Evolutionary conservation across 2,797 vertebrate genomes (phyloP).

Genomic region (Pristis pectinata): DNA sequence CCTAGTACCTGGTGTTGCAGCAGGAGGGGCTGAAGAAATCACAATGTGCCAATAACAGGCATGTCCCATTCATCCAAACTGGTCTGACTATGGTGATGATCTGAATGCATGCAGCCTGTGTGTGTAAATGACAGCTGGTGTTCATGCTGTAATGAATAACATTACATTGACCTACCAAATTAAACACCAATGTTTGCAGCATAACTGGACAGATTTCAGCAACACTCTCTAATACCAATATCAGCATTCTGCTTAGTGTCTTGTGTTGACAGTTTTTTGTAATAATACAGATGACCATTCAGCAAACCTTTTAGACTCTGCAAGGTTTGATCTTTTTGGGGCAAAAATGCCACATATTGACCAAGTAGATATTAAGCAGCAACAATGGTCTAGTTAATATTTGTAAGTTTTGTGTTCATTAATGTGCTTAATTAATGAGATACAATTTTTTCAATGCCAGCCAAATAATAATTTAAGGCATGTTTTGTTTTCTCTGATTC

Average conservation of each 20-base stretch:
- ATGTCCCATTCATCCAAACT: neutral
- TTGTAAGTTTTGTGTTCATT: neutral
- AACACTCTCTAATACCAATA: neutral
- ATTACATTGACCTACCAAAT: neutral
- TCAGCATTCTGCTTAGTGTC: neutral
- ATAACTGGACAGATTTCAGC: neutral
- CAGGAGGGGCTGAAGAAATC: neutral
- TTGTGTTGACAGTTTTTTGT: no score
- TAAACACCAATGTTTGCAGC: neutral
- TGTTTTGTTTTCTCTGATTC: neutral
- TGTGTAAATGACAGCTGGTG: no score
- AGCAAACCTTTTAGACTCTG: neutral
- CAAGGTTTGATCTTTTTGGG: neutral
- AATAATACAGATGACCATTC: neutral
- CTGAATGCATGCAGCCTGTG: neutral
- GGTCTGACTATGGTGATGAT: neutral
- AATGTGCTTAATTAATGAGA: neutral
- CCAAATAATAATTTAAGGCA: neutral
- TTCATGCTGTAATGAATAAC: neutral
- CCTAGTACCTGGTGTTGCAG: neutral
- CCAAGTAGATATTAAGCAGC: neutral
- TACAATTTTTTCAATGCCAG: neutral
- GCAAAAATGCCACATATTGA: neutral
- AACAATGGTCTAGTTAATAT: neutral
- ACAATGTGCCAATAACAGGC: neutral